Percentiles rank a stretch among this genome's conserved stretches.
Evolutionary conservation across 2,888 invertebrate genomes (phyloP).

Genomic region (Caenorhabditis sp.): DNA sequence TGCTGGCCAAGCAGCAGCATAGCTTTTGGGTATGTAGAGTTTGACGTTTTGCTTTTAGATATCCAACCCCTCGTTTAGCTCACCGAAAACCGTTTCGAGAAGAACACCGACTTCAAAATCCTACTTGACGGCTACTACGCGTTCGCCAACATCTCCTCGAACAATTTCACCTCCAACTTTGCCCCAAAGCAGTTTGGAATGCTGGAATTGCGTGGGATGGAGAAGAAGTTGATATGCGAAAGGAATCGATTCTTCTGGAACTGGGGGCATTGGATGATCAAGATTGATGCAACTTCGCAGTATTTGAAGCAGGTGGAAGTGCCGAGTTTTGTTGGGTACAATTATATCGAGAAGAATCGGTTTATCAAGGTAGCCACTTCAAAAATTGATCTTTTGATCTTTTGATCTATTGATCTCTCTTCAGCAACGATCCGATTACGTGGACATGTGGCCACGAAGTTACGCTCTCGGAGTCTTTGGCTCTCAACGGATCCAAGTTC

Average conservation of each 20-base stretch:
- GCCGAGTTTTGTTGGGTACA: slow-evolving; percentile 79
- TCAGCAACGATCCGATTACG: slow-evolving; percentile 73
- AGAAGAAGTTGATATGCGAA: slow-evolving; percentile 92
- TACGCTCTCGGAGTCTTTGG: slow-evolving; percentile 94
- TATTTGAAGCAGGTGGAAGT: slow-evolving; percentile 64
- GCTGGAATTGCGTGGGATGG: slow-evolving; percentile 89
- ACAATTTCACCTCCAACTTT: slow-evolving; percentile 90
- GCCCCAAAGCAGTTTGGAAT: slow-evolving; percentile 89
- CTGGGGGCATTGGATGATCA: slow-evolving; percentile 81
- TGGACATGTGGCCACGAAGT: slow-evolving; percentile 86
- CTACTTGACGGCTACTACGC: slow-evolving; percentile 95
- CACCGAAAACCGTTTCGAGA: slow-evolving; percentile 87
- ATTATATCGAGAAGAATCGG: slow-evolving; percentile 79
- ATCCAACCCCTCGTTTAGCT: too few relatives aligned
- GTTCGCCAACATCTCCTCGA: slow-evolving; percentile 91
- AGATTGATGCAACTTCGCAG: slow-evolving; percentile 76
- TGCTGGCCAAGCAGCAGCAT: slow-evolving; percentile 75
- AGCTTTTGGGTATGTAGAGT: slow-evolving; percentile 73
- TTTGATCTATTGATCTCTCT: slow-evolving; percentile 5
- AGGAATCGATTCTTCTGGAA: slow-evolving; percentile 81
- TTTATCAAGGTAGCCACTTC: slow-evolving; percentile 72
- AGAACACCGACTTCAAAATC: slow-evolving; percentile 91
- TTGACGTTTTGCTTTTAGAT: too few relatives aligned
- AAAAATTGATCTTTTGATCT: too few relatives aligned
- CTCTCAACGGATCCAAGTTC: slow-evolving; percentile 91